Percentiles rank a stretch among this genome's conserved stretches.
Conservation (phyloP, 1,140 invertebrate species). For the Plectrocnemia conspersa region DNA sequence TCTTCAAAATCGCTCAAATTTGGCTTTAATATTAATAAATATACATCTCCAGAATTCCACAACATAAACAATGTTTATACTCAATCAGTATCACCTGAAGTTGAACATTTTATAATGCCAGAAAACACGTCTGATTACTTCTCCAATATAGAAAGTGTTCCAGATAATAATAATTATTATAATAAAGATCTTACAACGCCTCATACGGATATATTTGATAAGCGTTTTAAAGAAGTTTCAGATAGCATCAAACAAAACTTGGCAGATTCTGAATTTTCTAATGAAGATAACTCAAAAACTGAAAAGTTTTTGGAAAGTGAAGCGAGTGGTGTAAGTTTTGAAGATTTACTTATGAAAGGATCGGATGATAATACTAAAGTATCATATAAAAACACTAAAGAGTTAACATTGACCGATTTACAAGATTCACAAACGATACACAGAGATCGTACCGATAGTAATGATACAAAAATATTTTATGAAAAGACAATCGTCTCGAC, state of each 20-base stretch:
- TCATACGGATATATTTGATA: slow-evolving; percentile 27
- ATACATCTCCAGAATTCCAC: slow-evolving; percentile 33
- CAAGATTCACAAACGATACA: slow-evolving; percentile 19
- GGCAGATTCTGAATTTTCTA: slow-evolving; percentile 23
- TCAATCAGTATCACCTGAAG: slow-evolving; percentile 31
- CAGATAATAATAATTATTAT: slow-evolving; percentile 7
- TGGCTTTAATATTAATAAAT: slow-evolving; percentile 33
- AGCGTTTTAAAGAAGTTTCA: slow-evolving; percentile 30
- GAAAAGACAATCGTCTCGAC: slow-evolving; percentile 29
- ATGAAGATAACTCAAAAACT: slow-evolving; percentile 9
- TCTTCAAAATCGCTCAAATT: slow-evolving; percentile 21
- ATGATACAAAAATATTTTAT: slow-evolving; percentile 30
- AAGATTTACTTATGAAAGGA: slow-evolving; percentile 24
- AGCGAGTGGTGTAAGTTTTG: slow-evolving; percentile 19
- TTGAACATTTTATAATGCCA: slow-evolving; percentile 32
- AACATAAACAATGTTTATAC: slow-evolving; percentile 35
- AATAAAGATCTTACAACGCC: slow-evolving; percentile 19
- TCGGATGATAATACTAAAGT: slow-evolving; percentile 28
- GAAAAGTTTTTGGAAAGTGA: not conserved
- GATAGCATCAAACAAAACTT: slow-evolving; percentile 32
- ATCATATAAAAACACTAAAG: slow-evolving; percentile 32
- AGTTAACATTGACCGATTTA: slow-evolving; percentile 21
- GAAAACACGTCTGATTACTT: slow-evolving; percentile 33
- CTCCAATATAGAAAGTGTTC: slow-evolving; percentile 23
- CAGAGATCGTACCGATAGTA: slow-evolving; percentile 18